These are phyloP conservation scores for Odontamblyopus lacepedii DNA, from an alignment of 2,797 vertebrate species.

Conservation along the genomic window DNA sequence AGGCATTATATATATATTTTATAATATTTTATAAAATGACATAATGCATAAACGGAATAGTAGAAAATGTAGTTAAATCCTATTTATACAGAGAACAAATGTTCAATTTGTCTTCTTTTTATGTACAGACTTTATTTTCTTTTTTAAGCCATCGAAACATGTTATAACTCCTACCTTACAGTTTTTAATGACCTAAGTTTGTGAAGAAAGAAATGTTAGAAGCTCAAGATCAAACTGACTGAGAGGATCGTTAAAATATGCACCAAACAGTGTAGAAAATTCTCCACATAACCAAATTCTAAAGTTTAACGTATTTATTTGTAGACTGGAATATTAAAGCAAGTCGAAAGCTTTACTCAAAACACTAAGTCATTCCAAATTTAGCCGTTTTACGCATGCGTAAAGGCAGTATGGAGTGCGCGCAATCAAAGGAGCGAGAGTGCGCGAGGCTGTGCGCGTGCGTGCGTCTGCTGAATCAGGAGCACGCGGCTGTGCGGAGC, in stretches of 20 bases:
- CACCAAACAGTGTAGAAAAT: background rate
- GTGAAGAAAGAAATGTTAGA: no score
- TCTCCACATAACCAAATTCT: background rate
- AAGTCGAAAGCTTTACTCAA: background rate
- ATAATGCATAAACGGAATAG: no score
- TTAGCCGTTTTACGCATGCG: background rate
- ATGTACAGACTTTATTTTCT: no score
- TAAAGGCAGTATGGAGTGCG: background rate
- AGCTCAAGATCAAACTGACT: background rate
- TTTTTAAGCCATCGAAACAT: no score
- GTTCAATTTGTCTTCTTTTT: no score
- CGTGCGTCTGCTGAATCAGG: constrained; percentile 53
- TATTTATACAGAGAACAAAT: no score
- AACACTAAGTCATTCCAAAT: background rate
- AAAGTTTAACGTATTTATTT: background rate
- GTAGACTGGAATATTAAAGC: background rate
- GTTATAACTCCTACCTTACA: no score
- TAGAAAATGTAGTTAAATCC: no score
- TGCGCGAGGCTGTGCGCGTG: background rate
- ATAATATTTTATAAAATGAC: no score
- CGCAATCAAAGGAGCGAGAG: background rate
- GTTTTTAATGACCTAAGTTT: no score
- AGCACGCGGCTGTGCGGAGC: constrained; percentile 20
- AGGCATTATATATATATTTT: no score
- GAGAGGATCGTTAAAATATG: background rate